These are phyloP conservation scores for Yponomeuta plumbellus DNA, from an alignment of 2,888 invertebrate species.

Conservation along the genomic window DNA sequence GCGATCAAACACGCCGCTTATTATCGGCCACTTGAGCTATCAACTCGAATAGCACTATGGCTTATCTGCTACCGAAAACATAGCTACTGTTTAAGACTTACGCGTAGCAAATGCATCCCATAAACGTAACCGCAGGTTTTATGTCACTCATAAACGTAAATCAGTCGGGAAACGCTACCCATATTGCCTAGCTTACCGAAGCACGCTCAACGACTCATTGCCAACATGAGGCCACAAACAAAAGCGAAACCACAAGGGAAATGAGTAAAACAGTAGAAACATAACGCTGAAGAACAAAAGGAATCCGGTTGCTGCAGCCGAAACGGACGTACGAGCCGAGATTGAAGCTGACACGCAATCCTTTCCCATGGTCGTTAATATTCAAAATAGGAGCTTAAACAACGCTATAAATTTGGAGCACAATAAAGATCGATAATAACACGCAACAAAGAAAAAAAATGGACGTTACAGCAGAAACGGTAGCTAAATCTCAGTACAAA, in stretches of 20 bases:
- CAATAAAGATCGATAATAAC: constrained; percentile 67
- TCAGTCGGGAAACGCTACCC: constrained; percentile 23
- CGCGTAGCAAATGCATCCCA: constrained; percentile 8
- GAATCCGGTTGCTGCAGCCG: neutral
- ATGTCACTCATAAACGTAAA: constrained; percentile 48
- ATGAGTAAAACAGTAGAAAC: constrained; percentile 1
- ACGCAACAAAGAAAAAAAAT: constrained; percentile 43
- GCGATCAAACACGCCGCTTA: constrained; percentile 55
- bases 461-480: constrained; percentile 61
- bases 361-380: constrained; percentile 65
- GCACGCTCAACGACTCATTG: constrained; percentile 6
- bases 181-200: constrained; percentile 7
- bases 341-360: constrained; percentile 21
- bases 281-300: neutral
- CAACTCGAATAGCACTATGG: constrained; percentile 41
- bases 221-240: constrained; percentile 8
- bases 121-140: constrained; percentile 35
- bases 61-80: constrained; percentile 15
- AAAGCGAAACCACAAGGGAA: constrained; percentile 16
- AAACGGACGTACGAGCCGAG: constrained; percentile 6
- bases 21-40: constrained; percentile 60
- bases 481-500: constrained; percentile 70
- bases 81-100: constrained; percentile 4
- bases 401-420: constrained; percentile 59
- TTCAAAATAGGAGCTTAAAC: constrained; percentile 54